Conservation (phyloP, 1,140 invertebrate genomes). For the Procambarus virginalis region DNA sequence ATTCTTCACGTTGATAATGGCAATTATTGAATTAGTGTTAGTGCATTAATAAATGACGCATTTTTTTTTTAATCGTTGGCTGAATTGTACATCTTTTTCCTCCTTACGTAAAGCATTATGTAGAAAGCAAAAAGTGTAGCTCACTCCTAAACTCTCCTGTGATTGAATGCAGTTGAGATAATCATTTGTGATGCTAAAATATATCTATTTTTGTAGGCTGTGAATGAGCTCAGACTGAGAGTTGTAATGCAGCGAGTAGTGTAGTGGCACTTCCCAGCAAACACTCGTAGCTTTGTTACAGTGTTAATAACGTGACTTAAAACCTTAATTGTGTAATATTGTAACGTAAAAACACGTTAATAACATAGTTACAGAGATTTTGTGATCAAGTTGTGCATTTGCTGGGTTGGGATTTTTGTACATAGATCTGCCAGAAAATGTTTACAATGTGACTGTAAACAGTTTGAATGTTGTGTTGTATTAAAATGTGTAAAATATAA, state of each 20-base stretch:
- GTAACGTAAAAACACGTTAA: no score
- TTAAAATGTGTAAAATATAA: neutral
- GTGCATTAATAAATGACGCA: neutral
- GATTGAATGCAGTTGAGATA: neutral
- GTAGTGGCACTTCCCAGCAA: neutral
- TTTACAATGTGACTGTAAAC: neutral
- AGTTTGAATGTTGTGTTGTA: neutral
- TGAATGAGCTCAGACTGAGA: neutral
- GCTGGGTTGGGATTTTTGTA: neutral
- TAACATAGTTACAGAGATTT: no score
- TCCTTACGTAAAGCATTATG: neutral
- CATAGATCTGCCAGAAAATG: neutral
- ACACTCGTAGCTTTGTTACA: neutral
- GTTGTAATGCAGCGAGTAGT: neutral
- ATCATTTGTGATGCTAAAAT: slow-evolving; percentile 7
- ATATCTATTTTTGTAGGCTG: slow-evolving; percentile 26
- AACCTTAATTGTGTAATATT: no score
- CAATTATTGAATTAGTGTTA: neutral
- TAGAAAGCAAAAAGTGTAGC: neutral
- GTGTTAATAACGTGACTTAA: no score
- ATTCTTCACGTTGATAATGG: neutral
- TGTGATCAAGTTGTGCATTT: no score
- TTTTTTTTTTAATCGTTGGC: neutral
- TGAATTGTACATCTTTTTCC: neutral
- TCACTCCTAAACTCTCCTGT: slow-evolving; percentile 15